A percentile compares a stretch with the other conserved stretches of the same genome.
Conservation (phyloP, 2,113 vertebrate genomes). For the Charadrius vociferus region DNA sequence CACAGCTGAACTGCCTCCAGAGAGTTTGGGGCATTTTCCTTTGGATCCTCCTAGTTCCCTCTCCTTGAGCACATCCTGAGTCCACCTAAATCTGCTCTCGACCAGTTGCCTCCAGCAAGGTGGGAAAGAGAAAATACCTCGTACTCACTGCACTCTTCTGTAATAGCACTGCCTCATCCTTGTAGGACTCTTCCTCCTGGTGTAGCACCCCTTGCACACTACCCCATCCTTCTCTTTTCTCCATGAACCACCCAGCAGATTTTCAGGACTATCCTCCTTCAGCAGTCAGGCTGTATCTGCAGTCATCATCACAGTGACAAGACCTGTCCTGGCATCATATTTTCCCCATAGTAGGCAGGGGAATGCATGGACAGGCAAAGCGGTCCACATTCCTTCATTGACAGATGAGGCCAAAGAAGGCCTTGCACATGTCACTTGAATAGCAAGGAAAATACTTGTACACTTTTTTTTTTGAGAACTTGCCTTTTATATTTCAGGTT, state of each 20-base stretch:
- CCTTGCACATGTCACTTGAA: background rate
- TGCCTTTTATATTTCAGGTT: background rate
- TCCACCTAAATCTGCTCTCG: background rate
- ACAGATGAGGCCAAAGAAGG: background rate
- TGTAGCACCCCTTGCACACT: background rate
- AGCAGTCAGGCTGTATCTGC: background rate
- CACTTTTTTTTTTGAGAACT: background rate
- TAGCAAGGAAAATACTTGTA: background rate
- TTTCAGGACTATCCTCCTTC: background rate
- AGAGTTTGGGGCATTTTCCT: background rate
- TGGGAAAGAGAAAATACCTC: background rate
- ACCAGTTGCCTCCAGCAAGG: background rate
- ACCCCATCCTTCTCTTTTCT: background rate
- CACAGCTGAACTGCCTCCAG: background rate
- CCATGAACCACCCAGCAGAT: background rate
- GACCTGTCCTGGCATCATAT: background rate
- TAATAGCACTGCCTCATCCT: background rate
- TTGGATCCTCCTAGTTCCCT: background rate
- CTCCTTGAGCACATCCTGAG: background rate
- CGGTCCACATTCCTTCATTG: background rate
- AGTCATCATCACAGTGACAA: fast-evolving
- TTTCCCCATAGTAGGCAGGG: background rate
- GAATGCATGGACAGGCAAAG: background rate
- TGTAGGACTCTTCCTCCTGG: background rate
- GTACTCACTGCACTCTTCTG: background rate